Base-by-base conservation (phyloP, 2,888 invertebrate species). In the Ectemnius lituratus region DNA sequence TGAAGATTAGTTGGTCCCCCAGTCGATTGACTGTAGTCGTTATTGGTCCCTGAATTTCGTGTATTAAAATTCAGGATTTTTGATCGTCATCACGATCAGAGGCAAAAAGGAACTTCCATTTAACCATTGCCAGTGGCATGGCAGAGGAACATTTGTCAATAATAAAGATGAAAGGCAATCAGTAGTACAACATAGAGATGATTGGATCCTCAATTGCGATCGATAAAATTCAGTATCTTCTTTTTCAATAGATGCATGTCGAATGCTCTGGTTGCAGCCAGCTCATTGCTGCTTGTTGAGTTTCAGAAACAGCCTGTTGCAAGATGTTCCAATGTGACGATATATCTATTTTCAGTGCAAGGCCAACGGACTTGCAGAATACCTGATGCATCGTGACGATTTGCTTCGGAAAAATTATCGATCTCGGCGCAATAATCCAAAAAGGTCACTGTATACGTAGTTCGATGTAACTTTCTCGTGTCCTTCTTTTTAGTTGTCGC, bases 11-110 rank as follows among this genome's bases (percentile, higher is more conserved):
- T 11, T 37, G 37, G 37, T 37, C 37, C 37, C 37, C 1, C 37
- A 37, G 8, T 37, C 37, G 37, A 6, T 6, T 37, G 37, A 8
- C 1, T 11, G 11, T 8, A 6, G 8, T 8, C 5, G 37, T 37
- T 37, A 37, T 52, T 52, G 52, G 52, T 52, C 52, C 52, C 52
- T 11, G 37, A 37, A 52, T 52, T 6, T 16, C 16, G 5, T 52
- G n/a, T 16, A 52, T 14, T 14, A 52, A 52, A 52, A 6, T 52
- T 52, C 37, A 58, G 13, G 37, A 58, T 60, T 58, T 58, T 16
- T 20, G 27, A 20, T 16, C 6, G 28, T 23, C 63, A 76, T 65
- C 68, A 62, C 71, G 69, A 67, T 20, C 60, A 37, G 37, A 37
- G 37, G 37, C 37, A 11, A 52, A 52, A 6, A 52, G 52, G 52